These are phyloP conservation scores for Hypomecis atomaria DNA, from an alignment of 2,888 invertebrate genomes.

Conservation along the genomic window DNA sequence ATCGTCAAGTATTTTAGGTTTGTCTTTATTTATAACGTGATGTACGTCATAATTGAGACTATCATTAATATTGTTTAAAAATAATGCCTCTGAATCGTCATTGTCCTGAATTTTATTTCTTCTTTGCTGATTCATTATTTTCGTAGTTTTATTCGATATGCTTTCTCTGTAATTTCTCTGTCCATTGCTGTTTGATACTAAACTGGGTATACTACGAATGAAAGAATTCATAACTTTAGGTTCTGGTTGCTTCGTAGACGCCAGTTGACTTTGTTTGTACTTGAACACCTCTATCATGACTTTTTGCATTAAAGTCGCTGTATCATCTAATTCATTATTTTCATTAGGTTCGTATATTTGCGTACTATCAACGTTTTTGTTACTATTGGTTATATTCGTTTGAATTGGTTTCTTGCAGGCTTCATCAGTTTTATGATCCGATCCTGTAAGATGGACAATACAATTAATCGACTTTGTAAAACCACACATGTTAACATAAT, in stretches of 20 bases:
- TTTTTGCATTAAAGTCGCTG: constrained; percentile 57
- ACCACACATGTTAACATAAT: not conserved
- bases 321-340: constrained; percentile 46
- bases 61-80: constrained; percentile 38
- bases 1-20: constrained; percentile 19
- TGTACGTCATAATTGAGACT: not conserved
- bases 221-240: constrained; percentile 12
- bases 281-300: constrained; percentile 60
- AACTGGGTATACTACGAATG: constrained; percentile 4
- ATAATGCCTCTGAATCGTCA: constrained; percentile 43
- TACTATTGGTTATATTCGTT: not conserved
- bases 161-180: constrained; percentile 9
- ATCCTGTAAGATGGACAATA: not conserved
- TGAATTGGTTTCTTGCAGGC: not conserved
- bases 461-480: not conserved
- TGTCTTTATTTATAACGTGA: not conserved
- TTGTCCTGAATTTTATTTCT: constrained; percentile 20
- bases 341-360: not conserved
- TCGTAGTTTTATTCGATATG: constrained; percentile 14
- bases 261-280: constrained; percentile 44
- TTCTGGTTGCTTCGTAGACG: constrained; percentile 28
- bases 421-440: not conserved
- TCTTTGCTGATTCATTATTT: constrained; percentile 13
- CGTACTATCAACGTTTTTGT: not conserved
- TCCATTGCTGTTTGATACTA: not conserved